Conservation (phyloP, 2,888 invertebrate genomes). For the Pilophorus perplexus region DNA sequence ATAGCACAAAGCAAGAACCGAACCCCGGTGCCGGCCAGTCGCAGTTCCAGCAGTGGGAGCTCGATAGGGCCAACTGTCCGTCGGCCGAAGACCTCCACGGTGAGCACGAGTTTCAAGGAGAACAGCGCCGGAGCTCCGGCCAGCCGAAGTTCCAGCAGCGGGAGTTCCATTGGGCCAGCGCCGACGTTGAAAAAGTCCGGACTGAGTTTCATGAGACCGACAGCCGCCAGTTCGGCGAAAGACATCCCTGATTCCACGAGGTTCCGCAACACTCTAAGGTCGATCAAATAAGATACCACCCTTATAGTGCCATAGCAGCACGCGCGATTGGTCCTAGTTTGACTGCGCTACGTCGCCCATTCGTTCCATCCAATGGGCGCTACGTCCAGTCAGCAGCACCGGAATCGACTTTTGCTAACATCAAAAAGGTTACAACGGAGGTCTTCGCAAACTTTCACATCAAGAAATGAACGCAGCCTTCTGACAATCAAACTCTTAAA, state of each 20-base stretch:
- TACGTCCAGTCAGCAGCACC: too few species aligned
- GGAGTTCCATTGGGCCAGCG: conserved; percentile 53
- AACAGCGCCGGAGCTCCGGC: conserved; percentile 57
- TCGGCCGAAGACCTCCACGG: conserved; percentile 47
- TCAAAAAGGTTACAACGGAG: too few species aligned
- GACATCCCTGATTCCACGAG: conserved; percentile 51
- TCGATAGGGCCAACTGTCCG: conserved; percentile 55
- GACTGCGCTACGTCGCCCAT: too few species aligned
- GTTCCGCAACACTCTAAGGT: conserved; percentile 15
- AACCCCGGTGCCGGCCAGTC: conserved; percentile 56
- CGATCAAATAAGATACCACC: conserved; percentile 6
- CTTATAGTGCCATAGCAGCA: too few species aligned
- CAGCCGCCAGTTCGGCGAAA: conserved; percentile 78
- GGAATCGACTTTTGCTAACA: too few species aligned
- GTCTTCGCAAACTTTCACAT: too few species aligned
- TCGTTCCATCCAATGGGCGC: too few species aligned
- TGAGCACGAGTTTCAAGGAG: conserved; percentile 56
- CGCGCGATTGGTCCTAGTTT: too few species aligned
- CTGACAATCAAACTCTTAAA: too few species aligned
- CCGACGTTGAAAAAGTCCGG: conserved; percentile 49
- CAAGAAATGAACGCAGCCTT: too few species aligned
- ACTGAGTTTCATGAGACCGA: conserved; percentile 82
- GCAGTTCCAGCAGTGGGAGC: conserved; percentile 61
- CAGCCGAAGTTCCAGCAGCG: conserved; percentile 56
- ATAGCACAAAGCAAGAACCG: conserved; percentile 50